Percentiles rank a stretch among this genome's conserved stretches.
Conservation (phyloP, 2,888 invertebrate species). For the Pegoplata infirma region DNA sequence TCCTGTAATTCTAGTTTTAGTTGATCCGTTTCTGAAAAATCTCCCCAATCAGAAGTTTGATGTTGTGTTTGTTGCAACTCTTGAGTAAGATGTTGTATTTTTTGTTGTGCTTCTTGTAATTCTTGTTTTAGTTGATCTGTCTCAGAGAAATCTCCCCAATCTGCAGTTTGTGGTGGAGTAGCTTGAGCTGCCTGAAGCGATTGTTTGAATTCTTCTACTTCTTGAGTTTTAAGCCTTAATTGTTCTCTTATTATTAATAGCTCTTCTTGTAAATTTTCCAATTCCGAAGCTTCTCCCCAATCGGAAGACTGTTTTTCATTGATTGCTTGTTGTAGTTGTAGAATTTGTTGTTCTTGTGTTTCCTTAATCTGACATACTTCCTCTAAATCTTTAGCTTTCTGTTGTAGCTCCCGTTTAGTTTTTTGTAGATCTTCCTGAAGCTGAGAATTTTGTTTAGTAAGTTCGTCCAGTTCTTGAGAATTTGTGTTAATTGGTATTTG, state of each 20-base stretch:
- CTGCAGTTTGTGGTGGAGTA: too few species aligned
- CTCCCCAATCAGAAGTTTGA: background rate
- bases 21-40: conserved; percentile 7
- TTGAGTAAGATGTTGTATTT: conserved; percentile 9
- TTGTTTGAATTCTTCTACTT: conserved; percentile 29
- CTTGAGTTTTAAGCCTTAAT: conserved; percentile 4
- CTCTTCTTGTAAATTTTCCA: conserved; percentile 34
- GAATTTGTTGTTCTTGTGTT: conserved; percentile 60
- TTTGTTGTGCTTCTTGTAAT: conserved; percentile 39
- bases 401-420: conserved; percentile 4
- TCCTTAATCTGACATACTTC: conserved; percentile 16
- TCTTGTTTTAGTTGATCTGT: conserved; percentile 21
- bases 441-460: conserved; percentile 9
- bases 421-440: conserved; percentile 34
- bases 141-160: too few species aligned
- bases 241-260: conserved; percentile 15
- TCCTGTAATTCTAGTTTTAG: conserved; percentile 1
- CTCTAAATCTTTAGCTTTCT: conserved; percentile 35
- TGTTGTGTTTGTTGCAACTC: conserved; percentile 10
- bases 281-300: conserved; percentile 48
- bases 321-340: conserved; percentile 63
- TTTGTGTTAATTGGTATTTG: conserved; percentile 63
- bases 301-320: conserved; percentile 24
- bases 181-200: conserved; percentile 40
- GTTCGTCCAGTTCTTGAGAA: conserved; percentile 17